A percentile compares a stretch with the other conserved stretches of the same genome.
Conservation (phyloP, 1,140 invertebrate species). For the Coptotermes formosanus region DNA sequence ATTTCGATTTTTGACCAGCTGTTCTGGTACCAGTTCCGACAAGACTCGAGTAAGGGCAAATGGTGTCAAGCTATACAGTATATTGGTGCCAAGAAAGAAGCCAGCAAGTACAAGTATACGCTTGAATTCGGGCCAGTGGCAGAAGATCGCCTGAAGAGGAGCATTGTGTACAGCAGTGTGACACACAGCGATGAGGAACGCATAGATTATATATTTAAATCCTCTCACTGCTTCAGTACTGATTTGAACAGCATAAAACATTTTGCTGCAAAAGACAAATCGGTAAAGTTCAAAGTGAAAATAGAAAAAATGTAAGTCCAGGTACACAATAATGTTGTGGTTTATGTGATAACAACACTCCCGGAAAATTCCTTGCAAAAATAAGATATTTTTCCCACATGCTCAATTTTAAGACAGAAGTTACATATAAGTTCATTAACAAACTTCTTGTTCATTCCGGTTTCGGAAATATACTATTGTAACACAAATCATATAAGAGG, state of each 20-base stretch:
- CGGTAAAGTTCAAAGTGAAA: neutral
- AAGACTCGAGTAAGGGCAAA: neutral
- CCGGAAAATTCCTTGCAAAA: too few relatives aligned
- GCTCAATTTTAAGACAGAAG: too few relatives aligned
- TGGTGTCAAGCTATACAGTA: neutral
- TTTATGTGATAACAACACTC: too few relatives aligned
- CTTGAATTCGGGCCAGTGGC: neutral
- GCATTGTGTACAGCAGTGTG: neutral
- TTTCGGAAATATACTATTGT: too few relatives aligned
- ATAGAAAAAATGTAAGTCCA: neutral
- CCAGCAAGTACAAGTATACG: neutral
- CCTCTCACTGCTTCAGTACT: neutral
- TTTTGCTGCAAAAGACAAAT: neutral
- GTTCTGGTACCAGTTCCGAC: neutral
- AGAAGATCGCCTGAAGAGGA: neutral
- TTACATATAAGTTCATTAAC: too few relatives aligned
- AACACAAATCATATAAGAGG: too few relatives aligned
- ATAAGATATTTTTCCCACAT: too few relatives aligned
- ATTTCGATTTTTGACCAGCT: neutral
- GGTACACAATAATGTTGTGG: too few relatives aligned
- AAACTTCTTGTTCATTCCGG: too few relatives aligned
- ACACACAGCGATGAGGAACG: neutral
- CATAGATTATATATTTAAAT: neutral
- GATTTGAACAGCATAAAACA: neutral
- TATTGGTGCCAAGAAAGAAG: neutral